phyloP scores from a whole-genome alignment of 2,113 vertebrate species.

The Clarias gariepinus region DNA sequence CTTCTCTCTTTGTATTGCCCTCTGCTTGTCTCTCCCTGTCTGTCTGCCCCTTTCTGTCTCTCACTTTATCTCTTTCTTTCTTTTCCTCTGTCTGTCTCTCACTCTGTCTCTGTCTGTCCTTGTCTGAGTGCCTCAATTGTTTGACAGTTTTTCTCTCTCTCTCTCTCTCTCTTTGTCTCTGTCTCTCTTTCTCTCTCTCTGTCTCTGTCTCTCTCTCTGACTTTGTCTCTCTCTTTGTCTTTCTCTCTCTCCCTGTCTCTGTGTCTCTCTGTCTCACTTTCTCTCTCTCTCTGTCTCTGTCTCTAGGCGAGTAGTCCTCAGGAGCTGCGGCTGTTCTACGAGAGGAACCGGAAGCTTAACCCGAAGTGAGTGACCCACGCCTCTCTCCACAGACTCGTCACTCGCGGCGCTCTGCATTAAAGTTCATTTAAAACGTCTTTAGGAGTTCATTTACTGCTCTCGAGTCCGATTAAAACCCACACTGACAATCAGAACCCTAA shows the following conservation, averaged over 20 bases:
- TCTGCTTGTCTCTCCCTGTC: not conserved
- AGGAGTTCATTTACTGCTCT: not conserved
- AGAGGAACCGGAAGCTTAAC: constrained; percentile 88
- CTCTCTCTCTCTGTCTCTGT: constrained; percentile 38
- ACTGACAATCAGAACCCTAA: not conserved
- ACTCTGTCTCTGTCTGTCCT: constrained; percentile 22
- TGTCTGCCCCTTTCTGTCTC: not conserved
- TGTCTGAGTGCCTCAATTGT: not conserved
- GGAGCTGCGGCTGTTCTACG: constrained; percentile 92
- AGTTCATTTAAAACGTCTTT: not conserved
- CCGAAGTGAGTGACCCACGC: constrained; percentile 79
- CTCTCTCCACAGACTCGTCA: not conserved
- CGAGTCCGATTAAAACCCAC: not conserved
- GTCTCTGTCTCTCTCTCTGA: constrained; percentile 14
- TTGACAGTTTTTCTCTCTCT: no score
- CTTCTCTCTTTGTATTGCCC: not conserved
- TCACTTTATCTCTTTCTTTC: not conserved
- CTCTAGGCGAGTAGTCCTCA: constrained; percentile 90
- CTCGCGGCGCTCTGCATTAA: not conserved
- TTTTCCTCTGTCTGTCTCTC: constrained; percentile 26
- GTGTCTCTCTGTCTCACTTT: not conserved
- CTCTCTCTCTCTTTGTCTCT: not conserved
- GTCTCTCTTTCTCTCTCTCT: constrained; percentile 24
- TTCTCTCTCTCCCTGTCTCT: not conserved
- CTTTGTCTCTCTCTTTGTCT: no score